These are phyloP conservation scores for Hyles lineata DNA, from an alignment of 2,888 invertebrate species.

Conservation along the genomic window DNA sequence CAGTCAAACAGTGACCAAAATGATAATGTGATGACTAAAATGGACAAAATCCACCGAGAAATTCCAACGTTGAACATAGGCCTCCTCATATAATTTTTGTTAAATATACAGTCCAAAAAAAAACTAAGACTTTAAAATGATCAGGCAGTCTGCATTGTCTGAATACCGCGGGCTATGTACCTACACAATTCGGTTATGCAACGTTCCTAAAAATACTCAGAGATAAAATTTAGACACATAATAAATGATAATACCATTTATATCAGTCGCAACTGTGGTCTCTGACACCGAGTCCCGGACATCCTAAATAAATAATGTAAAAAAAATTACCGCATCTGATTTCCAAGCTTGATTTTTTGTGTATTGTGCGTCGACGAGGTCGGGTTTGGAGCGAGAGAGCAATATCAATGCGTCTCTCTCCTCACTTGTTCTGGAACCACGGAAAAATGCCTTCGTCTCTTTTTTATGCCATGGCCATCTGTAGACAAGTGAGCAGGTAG, in stretches of 20 bases:
- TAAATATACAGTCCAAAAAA: too few relatives aligned
- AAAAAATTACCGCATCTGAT: constrained; percentile 88
- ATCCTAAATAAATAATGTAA: not conserved
- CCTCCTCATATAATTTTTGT: too few relatives aligned
- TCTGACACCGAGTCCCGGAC: constrained; percentile 9
- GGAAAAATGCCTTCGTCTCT: constrained; percentile 90
- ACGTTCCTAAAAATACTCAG: not conserved
- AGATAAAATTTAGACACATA: not conserved
- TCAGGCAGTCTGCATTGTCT: too few relatives aligned
- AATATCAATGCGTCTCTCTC: constrained; percentile 95
- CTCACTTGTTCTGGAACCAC: constrained; percentile 96
- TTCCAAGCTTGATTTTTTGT: constrained; percentile 99
- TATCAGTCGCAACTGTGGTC: constrained; percentile 4
- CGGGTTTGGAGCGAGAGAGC: constrained; percentile 89
- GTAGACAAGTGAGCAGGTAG: constrained; percentile 33
- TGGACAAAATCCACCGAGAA: too few relatives aligned
- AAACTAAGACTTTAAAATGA: too few relatives aligned
- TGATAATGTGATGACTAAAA: too few relatives aligned
- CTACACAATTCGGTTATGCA: not conserved
- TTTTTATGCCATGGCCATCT: constrained; percentile 92
- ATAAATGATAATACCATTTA: not conserved
- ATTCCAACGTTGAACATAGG: too few relatives aligned
- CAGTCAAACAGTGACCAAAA: too few relatives aligned
- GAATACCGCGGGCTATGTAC: too few relatives aligned
- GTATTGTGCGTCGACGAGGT: constrained; percentile 95